Percentiles rank a stretch among this genome's conserved stretches.
These are phyloP conservation scores for Zaprionus ornatus DNA, from an alignment of 1,140 invertebrate species.

Conservation along the genomic window DNA sequence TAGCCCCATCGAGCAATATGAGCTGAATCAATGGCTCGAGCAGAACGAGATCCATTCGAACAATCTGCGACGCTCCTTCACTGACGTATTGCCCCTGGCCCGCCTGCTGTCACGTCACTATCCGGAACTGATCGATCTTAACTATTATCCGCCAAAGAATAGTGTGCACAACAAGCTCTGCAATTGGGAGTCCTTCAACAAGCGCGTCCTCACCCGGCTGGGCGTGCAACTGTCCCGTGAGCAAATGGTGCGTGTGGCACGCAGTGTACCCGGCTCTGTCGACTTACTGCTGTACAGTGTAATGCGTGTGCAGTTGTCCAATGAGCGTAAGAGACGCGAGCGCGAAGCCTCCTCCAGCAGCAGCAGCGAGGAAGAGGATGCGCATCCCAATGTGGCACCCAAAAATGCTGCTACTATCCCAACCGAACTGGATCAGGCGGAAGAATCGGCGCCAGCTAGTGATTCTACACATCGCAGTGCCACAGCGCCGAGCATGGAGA, in stretches of 20 bases:
- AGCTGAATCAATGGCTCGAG: slow-evolving; percentile 46
- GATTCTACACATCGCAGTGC: background rate
- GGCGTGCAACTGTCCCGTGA: slow-evolving; percentile 86
- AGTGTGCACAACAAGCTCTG: slow-evolving; percentile 87
- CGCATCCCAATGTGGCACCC: background rate
- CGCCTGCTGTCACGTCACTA: slow-evolving; percentile 89
- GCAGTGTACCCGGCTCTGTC: slow-evolving; percentile 86
- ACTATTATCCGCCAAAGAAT: slow-evolving; percentile 88
- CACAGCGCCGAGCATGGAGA: too few relatives aligned
- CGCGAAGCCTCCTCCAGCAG: too few relatives aligned
- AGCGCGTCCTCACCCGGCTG: slow-evolving; percentile 87
- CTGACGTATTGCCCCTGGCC: slow-evolving; percentile 88
- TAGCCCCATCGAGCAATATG: slow-evolving; percentile 31
- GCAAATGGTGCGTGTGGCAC: slow-evolving; percentile 86
- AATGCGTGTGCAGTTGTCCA: slow-evolving; percentile 53
- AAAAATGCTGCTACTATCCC: background rate
- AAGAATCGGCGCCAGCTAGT: background rate
- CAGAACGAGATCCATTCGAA: slow-evolving; percentile 14
- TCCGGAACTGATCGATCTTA: slow-evolving; percentile 88
- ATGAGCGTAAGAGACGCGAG: slow-evolving; percentile 25
- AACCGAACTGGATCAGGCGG: background rate
- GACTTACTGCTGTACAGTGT: slow-evolving; percentile 86
- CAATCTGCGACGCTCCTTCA: slow-evolving; percentile 44
- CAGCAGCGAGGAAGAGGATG: too few relatives aligned
- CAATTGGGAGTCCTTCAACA: slow-evolving; percentile 90